Base-by-base conservation (phyloP, 2,888 invertebrate species). In the Cartodere bifasciata region DNA sequence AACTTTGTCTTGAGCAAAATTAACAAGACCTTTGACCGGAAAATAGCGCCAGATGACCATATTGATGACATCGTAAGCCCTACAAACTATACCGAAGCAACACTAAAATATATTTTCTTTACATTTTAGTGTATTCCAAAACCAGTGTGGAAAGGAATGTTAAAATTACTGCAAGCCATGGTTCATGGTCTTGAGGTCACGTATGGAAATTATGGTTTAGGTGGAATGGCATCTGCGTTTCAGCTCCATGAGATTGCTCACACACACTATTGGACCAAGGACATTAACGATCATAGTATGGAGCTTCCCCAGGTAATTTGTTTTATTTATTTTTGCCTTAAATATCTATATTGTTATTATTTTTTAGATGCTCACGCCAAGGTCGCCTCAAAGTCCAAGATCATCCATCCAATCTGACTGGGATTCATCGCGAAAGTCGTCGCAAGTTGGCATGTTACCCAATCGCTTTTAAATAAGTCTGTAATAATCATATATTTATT, bases 241-340 rank as follows among this genome's bases (percentile, higher is more conserved):
- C 91, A 94, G 62, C 69, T 97, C 42, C 79, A 97, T 49, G 98
- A 99, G 68, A 92, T 99, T 53, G 88, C 92, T 2, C 97, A 99
- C 58, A 99, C 98, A 0, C 97, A 98, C 62, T 99, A 83, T 57
- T 94, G 92, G 90, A 84, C 83, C 45, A 84, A 86, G 52, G 90
- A 90, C 55, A 56, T 86, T 5, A 68, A 66, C 22, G 75, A 75
- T 40, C 61, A 60, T 1, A 68, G 66, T 15, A 51, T 59, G 31
- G 44, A 46, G 23, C 39, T 44, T 12, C 57, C 58, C 4, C 55
- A 52, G 39, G 55, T 55, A 40, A 13, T 21, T 9, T 7, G 5
- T 10, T 14, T 16, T 32, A 16, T 36, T 21, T 13, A 12, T 13
- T 17, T 7, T 7, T 34, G 16, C 7, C 17, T 16, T 12, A 7